Evolutionary conservation across 2,113 vertebrate genomes (phyloP).

Genomic region (Nothocercus nigrocapillus): DNA sequence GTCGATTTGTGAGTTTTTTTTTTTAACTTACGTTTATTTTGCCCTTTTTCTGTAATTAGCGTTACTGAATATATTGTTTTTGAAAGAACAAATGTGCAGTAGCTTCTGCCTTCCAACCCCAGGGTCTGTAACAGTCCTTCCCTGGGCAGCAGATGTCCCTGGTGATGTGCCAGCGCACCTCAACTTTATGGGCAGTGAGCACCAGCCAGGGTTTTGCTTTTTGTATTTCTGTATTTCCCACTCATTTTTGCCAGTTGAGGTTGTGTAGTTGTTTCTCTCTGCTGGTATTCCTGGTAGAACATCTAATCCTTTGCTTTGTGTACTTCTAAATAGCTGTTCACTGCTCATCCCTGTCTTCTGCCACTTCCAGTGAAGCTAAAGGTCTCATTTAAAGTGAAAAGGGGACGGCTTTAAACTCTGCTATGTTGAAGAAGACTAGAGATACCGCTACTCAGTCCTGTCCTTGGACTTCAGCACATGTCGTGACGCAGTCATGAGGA

Average conservation of each 20-base stretch:
- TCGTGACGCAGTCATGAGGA: background rate
- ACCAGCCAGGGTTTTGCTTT: accelerated
- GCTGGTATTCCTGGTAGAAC: background rate
- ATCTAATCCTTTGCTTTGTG: slow-evolving; percentile 2
- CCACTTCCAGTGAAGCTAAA: background rate
- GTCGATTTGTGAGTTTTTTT: background rate
- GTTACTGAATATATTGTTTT: background rate
- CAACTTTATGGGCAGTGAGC: accelerated
- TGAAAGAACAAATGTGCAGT: background rate
- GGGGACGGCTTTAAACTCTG: background rate
- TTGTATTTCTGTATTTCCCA: background rate
- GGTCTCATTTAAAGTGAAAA: slow-evolving; percentile 2
- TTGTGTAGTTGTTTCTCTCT: background rate
- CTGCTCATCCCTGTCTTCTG: background rate
- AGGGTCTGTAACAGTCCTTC: background rate
- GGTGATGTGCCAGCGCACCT: background rate
- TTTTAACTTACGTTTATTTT: too few relatives aligned
- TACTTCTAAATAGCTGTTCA: background rate
- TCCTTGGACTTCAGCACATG: background rate
- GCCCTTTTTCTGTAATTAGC: background rate
- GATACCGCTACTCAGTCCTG: background rate
- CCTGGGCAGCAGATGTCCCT: accelerated
- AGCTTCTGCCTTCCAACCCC: background rate
- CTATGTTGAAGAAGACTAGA: background rate
- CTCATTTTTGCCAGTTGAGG: background rate